These are phyloP conservation scores for Parochlus steinenii DNA, from an alignment of 2,888 invertebrate species.

Conservation along the genomic window DNA sequence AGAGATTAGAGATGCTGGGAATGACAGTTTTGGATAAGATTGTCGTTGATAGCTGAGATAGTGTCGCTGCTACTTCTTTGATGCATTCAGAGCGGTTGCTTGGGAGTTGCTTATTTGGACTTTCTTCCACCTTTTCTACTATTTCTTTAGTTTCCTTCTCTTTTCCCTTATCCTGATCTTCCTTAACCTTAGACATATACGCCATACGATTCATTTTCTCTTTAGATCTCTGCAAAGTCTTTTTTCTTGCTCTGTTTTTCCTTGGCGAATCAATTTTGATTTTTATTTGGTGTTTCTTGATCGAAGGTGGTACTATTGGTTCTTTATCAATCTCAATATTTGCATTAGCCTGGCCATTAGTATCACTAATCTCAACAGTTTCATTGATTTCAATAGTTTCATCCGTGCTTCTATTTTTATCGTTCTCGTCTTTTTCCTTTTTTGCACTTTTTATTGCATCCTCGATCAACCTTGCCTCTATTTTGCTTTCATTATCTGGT, in stretches of 20 bases:
- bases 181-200: slow-evolving; percentile 16
- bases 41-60: slow-evolving; percentile 4
- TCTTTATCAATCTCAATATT: no score
- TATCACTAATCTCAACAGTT: no score
- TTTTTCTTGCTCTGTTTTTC: slow-evolving; percentile 18
- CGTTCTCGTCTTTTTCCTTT: no score
- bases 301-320: neutral
- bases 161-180: neutral
- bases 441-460: no score
- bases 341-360: no score
- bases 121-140: slow-evolving; percentile 9
- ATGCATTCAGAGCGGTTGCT: slow-evolving; percentile 11
- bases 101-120: slow-evolving; percentile 5
- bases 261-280: slow-evolving; percentile 14
- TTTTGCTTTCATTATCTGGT: no score
- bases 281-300: slow-evolving; percentile 14
- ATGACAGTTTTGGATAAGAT: slow-evolving; percentile 1
- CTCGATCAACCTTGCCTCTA: no score
- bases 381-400: no score
- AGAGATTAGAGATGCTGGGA: slow-evolving; percentile 30
- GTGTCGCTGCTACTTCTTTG: slow-evolving; percentile 5
- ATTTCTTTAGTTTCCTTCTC: neutral
- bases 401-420: no score
- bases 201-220: slow-evolving; percentile 17
- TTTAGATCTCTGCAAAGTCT: slow-evolving; percentile 20